phyloP scores from a whole-genome alignment of 1,140 invertebrate genomes.

The Trichonephila clavata region DNA sequence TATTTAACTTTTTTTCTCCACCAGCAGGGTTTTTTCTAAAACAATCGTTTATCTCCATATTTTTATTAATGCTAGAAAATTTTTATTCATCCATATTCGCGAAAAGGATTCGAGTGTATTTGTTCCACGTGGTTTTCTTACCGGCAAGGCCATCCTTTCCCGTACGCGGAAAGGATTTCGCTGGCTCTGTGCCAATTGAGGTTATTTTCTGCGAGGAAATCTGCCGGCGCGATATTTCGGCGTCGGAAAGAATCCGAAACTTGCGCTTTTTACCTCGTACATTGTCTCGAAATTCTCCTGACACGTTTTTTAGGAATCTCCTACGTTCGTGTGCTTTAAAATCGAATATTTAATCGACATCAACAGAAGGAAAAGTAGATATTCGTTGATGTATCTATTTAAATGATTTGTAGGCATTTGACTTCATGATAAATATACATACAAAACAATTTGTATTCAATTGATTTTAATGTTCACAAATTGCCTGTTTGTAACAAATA shows the following conservation, averaged over 20 bases:
- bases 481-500: no score
- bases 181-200: neutral
- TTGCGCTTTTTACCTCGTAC: neutral
- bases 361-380: neutral
- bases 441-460: no score
- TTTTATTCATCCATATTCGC: neutral
- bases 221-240: slow-evolving; percentile 5
- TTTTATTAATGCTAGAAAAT: no score
- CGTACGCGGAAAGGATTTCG: neutral
- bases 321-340: neutral
- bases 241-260: slow-evolving; percentile 31
- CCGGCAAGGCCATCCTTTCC: neutral
- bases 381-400: no score
- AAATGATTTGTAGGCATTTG: no score
- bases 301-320: neutral
- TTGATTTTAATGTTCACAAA: no score
- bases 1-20: no score
- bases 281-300: neutral
- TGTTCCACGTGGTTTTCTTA: slow-evolving; percentile 7
- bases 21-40: no score
- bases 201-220: slow-evolving; percentile 53
- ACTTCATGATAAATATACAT: no score
- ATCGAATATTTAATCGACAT: neutral
- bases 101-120: neutral
- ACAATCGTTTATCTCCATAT: no score